phyloP scores from a whole-genome alignment of 64 coral and sea anemone genomes.

The Pocillopora damicornis region DNA sequence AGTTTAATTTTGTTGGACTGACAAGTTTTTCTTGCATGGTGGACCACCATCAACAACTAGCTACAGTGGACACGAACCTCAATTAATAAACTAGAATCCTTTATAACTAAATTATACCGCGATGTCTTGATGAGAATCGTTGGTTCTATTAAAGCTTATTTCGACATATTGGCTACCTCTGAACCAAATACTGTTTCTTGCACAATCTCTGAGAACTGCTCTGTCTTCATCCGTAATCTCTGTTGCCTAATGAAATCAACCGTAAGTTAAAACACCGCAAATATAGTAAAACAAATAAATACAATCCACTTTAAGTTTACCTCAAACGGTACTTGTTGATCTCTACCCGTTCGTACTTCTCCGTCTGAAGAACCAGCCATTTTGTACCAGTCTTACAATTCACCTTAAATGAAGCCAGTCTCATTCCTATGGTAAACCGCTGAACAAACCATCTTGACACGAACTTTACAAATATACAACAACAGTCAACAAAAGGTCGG shows the following conservation, averaged over 20 bases:
- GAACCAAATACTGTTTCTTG: constrained; percentile 41
- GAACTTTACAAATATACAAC: background rate
- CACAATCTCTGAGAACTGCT: constrained; percentile 40
- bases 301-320: background rate
- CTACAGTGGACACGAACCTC: too few relatives aligned
- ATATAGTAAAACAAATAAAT: background rate
- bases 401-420: background rate
- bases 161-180: constrained; percentile 19
- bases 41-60: too few relatives aligned
- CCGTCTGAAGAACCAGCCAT: constrained; percentile 8
- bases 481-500: background rate
- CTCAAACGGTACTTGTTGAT: background rate
- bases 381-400: background rate
- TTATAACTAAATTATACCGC: too few relatives aligned
- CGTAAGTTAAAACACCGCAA: background rate
- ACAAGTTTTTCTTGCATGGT: too few relatives aligned
- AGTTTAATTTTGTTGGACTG: too few relatives aligned
- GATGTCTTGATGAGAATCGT: too few relatives aligned
- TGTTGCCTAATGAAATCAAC: background rate
- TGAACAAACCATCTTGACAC: background rate
- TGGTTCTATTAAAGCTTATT: background rate
- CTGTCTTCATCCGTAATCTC: constrained; percentile 57
- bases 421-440: background rate
- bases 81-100: too few relatives aligned
- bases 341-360: background rate